phyloP scores from a whole-genome alignment of 2,797 vertebrate species.

The Sandelia bainsii region DNA sequence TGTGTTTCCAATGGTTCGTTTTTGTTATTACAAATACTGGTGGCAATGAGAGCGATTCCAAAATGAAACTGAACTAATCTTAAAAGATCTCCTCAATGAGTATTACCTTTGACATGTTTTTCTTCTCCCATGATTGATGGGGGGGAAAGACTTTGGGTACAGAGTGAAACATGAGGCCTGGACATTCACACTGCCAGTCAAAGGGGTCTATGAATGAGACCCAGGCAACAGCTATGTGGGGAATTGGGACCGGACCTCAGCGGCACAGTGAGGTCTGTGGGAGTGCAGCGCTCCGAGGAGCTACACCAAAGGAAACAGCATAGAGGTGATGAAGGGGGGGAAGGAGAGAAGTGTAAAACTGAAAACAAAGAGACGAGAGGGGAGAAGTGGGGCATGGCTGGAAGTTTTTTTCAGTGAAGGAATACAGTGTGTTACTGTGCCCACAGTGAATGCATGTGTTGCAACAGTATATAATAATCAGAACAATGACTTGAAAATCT shows the following conservation, averaged over 20 bases:
- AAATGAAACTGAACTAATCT: slow-evolving; percentile 46
- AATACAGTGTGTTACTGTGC: slow-evolving; percentile 50
- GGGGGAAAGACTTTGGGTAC: slow-evolving; percentile 60
- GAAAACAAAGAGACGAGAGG: slow-evolving; percentile 65
- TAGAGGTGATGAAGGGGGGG: slow-evolving; percentile 53
- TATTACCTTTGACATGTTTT: slow-evolving; percentile 82
- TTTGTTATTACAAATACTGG: slow-evolving; percentile 43
- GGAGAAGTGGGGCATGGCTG: slow-evolving; percentile 52
- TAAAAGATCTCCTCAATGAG: slow-evolving; percentile 63
- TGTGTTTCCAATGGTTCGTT: background rate
- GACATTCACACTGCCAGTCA: slow-evolving; percentile 77
- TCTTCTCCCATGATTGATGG: slow-evolving; percentile 81
- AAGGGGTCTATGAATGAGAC: slow-evolving; percentile 72
- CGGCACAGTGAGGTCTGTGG: slow-evolving; percentile 62
- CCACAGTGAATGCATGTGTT: slow-evolving; percentile 41
- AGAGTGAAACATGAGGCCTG: slow-evolving; percentile 77
- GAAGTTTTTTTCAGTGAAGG: slow-evolving; percentile 28
- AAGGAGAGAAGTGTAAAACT: slow-evolving; percentile 34
- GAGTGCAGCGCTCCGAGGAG: slow-evolving; percentile 52
- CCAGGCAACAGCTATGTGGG: slow-evolving; percentile 70
- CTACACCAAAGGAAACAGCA: slow-evolving; percentile 63
- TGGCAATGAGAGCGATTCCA: slow-evolving; percentile 21
- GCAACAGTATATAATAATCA: slow-evolving; percentile 46
- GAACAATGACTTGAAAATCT: slow-evolving; percentile 49
- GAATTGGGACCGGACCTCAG: slow-evolving; percentile 60